phyloP scores from a whole-genome alignment of 2,797 vertebrate species.

The Mycteria americana region DNA sequence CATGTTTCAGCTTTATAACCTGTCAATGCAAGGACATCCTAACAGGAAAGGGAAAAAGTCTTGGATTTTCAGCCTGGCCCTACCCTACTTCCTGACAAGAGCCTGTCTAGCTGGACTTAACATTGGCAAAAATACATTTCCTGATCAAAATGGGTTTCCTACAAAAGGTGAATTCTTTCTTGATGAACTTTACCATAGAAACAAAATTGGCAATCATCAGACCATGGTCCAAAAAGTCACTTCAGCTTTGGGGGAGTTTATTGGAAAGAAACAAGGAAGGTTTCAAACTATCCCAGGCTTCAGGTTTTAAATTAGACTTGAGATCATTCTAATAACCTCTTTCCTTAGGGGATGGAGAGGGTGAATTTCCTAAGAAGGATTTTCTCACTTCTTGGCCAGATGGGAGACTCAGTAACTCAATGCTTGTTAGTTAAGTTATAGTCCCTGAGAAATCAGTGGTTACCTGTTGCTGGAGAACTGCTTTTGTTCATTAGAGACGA shows the following conservation, averaged over 20 bases:
- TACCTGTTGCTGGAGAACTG: conserved; percentile 55
- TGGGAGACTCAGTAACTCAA: background rate
- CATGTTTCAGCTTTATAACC: background rate
- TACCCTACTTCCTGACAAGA: conserved; percentile 2
- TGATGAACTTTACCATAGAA: conserved; percentile 2
- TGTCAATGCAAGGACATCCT: conserved; percentile 4
- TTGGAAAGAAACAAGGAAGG: background rate
- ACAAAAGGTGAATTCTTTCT: background rate
- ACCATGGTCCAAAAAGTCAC: background rate
- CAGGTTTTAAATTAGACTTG: background rate
- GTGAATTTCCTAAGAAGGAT: conserved; percentile 8
- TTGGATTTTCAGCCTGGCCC: conserved; percentile 40
- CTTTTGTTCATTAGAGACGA: conserved; percentile 52
- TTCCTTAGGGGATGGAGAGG: background rate
- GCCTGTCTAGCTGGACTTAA: background rate
- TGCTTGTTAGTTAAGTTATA: conserved; percentile 40
- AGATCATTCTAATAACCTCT: conserved; percentile 5
- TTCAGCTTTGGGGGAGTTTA: background rate
- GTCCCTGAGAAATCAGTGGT: conserved; percentile 45
- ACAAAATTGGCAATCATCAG: background rate
- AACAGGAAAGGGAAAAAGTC: conserved; percentile 16
- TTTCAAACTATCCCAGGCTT: background rate
- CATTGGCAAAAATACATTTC: conserved; percentile 18
- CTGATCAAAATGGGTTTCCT: conserved; percentile 19
- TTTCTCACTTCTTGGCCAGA: conserved; percentile 43